These are phyloP conservation scores for Protophormia terraenovae DNA, from an alignment of 2,888 invertebrate species.

Conservation along the genomic window DNA sequence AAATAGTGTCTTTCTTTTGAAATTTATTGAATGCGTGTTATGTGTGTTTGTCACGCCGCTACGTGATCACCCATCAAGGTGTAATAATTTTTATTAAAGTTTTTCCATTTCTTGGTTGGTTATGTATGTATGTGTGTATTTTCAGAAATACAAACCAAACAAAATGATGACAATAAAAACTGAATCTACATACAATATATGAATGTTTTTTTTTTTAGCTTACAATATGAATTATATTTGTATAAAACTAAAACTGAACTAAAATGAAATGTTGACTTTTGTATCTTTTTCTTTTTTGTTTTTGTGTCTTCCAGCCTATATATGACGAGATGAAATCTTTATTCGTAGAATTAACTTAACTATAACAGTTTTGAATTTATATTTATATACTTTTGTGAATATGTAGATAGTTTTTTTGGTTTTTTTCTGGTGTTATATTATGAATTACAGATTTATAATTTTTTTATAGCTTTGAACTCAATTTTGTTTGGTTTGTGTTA, in stretches of 20 bases:
- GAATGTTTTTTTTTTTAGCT: conserved; percentile 30
- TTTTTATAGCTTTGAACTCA: conserved; percentile 46
- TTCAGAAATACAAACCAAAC: background rate
- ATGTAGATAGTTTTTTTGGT: background rate
- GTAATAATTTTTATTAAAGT: conserved; percentile 80
- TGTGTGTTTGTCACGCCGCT: conserved; percentile 72
- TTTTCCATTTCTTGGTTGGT: conserved; percentile 66
- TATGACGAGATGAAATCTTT: conserved; percentile 60
- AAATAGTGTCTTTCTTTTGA: conserved; percentile 66
- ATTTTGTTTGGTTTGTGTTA: conserved; percentile 10
- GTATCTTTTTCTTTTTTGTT: background rate
- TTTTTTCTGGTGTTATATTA: conserved; percentile 12
- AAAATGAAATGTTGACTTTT: conserved; percentile 42
- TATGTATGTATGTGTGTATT: too few relatives aligned
- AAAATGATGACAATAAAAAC: conserved; percentile 46
- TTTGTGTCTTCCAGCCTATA: conserved; percentile 41
- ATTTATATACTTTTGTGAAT: conserved; percentile 18
- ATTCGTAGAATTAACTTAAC: conserved; percentile 63
- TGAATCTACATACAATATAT: conserved; percentile 35
- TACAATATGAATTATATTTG: conserved; percentile 67
- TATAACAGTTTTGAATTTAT: conserved; percentile 60
- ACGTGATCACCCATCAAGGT: conserved; percentile 81
- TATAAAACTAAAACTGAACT: conserved; percentile 39
- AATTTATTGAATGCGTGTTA: conserved; percentile 74
- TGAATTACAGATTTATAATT: background rate